Evolutionary conservation across 2,888 invertebrate species (phyloP).

Genomic region (Eulithis prunata): DNA sequence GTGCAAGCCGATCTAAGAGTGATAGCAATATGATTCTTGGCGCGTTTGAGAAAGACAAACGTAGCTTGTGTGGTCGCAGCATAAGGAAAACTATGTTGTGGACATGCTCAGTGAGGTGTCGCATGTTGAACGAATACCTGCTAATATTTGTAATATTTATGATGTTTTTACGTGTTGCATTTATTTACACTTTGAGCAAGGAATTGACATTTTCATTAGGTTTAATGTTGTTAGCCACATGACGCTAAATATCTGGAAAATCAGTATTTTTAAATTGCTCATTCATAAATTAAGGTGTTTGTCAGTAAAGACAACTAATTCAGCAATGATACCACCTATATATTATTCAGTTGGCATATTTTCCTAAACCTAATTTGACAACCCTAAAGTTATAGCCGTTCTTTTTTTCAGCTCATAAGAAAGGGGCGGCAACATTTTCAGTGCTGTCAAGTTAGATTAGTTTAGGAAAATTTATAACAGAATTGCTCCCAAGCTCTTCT

Average conservation of each 20-base stretch:
- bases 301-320: not conserved
- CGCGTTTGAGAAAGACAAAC: not conserved
- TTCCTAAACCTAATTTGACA: no score
- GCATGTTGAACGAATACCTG: not conserved
- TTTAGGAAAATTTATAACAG: no score
- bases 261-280: conserved; percentile 22
- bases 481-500: not conserved
- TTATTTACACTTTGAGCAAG: conserved; percentile 30
- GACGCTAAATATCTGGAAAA: conserved; percentile 7
- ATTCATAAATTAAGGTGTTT: conserved; percentile 5
- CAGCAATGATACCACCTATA: not conserved
- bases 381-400: no score
- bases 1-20: no score
- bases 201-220: conserved; percentile 18
- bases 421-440: no score
- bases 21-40: no score
- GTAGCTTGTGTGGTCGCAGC: not conserved
- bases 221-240: conserved; percentile 13
- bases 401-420: no score
- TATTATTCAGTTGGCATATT: no score
- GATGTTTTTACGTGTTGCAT: conserved; percentile 24
- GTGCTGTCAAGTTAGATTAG: no score
- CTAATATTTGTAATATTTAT: not conserved
- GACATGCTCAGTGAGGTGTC: no score
- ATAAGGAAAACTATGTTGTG: not conserved